Evolutionary conservation across 1,140 invertebrate species (phyloP), one percentile per base, ranked within the genome.

Genomic region (Uloborus diversus): DNA sequence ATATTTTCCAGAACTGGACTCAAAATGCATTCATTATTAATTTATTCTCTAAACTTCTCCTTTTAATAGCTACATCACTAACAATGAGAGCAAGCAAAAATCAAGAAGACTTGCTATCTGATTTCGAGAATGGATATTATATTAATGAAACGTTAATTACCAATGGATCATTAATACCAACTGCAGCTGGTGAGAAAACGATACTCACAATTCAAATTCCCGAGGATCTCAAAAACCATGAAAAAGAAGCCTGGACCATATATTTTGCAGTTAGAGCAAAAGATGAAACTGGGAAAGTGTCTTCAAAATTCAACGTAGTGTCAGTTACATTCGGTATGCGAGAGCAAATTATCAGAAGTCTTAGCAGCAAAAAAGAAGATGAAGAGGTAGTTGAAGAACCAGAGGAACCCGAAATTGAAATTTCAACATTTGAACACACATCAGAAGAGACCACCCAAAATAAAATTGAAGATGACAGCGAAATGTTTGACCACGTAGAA

Each of bases 71-170:
- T 35, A 35, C 65, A 1, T 70, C 66, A 3, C 11, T 80, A 5
- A 66, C 70, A 11, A 32, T 80, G 17, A 59, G 79, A 71, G 25
- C 33, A 27, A 80, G 79, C 42, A 61, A 53, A 25, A 51, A 64
- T 51, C 11, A 28, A 25, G 70, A 71, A 75, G 68, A 80, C 1
- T 20, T 80, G 11, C 20, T 80, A 23, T 13, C 32, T 27, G 32
- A 73, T 57, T 80, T 80, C 13, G 53, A 70, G 25, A 66, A 33
- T 17, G 62, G 33, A 5, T 1, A n/a, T 7, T 4, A 42, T 23
- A 37, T 80, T 28, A 68, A 64, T 47, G 68, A 80, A 32, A 23
- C 59, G 0, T n/a, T 33, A 13, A 20, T 80, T 7, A 11, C 27
- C 23, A 33, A 65, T 11, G 68, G 68, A 13, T 49, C 62, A 5